Evolutionary conservation across 2,888 invertebrate genomes (phyloP), one percentile per base, ranked within the genome.

Genomic region (Thyatira batis): DNA sequence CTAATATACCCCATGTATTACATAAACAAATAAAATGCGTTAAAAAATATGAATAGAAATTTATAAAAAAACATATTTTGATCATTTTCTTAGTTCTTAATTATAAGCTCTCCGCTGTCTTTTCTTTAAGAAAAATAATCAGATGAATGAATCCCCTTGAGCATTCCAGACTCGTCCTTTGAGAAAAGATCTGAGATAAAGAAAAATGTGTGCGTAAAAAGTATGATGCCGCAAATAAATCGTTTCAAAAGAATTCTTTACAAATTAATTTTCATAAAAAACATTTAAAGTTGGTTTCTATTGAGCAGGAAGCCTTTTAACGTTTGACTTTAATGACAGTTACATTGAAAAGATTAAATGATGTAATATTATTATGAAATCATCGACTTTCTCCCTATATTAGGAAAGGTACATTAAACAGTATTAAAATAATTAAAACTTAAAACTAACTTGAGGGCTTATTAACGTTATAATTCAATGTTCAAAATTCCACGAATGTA

Each of bases 91-190:
- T 67, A 69, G 67, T 73, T 78, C 71, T 69, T 77, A 81, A 82
- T 82, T 82, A 85, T 80, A 80, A 85, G 81, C 73, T 67, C 60
- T 53, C 66, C 69, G 65, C 72, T 76, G 79, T 80, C 76, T 78
- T 78, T 76, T 82, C 71, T 76, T 66, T 60, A 77, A 75, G 73
- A 80, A 84, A 80, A 78, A 85, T 84, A 87, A 85, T 86, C 80
- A 82, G 80, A 85, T 83, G 73, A 86, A 85, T 80, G 76, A 87
- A 87, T 82, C 78, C 82, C 81, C 80, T 80, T 76, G 80, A 83
- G 82, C 78, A 83, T 83, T 81, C 77, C 77, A 76, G 78, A 69
- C 70, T 76, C 75, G 80, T 76, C 82, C 83, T 89, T 87, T 87
- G 82, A 84, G 78, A 78, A 76, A 73, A 85, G 78, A 82, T 86